A percentile compares a stretch with the other conserved stretches of the same genome.
phyloP scores from a whole-genome alignment of 2,113 vertebrate genomes.

The Oryzias celebensis region DNA sequence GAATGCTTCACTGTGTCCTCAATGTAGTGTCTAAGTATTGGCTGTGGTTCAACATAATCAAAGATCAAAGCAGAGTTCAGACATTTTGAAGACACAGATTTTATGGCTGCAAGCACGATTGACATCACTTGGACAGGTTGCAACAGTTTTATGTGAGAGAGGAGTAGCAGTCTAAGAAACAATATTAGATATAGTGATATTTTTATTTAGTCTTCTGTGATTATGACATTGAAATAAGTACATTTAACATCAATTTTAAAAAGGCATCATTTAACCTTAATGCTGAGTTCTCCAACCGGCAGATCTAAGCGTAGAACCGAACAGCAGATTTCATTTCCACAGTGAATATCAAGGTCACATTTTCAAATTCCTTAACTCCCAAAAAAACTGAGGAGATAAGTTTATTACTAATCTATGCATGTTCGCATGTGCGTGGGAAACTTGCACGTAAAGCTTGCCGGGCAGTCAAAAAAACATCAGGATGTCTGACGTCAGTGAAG shows the following conservation, averaged over 20 bases:
- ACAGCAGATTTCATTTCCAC: background rate
- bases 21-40: constrained; percentile 2
- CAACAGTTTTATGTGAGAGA: background rate
- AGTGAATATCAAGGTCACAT: constrained; percentile 4
- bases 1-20: background rate
- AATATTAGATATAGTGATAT: background rate
- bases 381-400: constrained; percentile 36
- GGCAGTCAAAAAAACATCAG: constrained; percentile 36
- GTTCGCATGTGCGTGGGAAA: constrained; percentile 17
- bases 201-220: background rate
- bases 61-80: constrained; percentile 25
- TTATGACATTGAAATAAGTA: background rate
- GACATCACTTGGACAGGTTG: background rate
- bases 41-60: constrained; percentile 15
- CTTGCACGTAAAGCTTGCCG: constrained; percentile 38
- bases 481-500: constrained; percentile 36
- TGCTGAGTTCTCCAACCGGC: too few relatives aligned
- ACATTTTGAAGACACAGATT: constrained; percentile 3
- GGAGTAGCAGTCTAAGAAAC: background rate
- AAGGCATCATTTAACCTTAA: too few relatives aligned
- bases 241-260: background rate
- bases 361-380: constrained; percentile 22
- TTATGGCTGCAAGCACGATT: constrained; percentile 5
- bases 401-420: constrained; percentile 13
- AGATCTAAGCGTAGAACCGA: background rate